Percentiles rank a stretch among this genome's conserved stretches.
Conservation (phyloP, 2,797 vertebrate genomes). For the Silurus lanzhouensis region DNA sequence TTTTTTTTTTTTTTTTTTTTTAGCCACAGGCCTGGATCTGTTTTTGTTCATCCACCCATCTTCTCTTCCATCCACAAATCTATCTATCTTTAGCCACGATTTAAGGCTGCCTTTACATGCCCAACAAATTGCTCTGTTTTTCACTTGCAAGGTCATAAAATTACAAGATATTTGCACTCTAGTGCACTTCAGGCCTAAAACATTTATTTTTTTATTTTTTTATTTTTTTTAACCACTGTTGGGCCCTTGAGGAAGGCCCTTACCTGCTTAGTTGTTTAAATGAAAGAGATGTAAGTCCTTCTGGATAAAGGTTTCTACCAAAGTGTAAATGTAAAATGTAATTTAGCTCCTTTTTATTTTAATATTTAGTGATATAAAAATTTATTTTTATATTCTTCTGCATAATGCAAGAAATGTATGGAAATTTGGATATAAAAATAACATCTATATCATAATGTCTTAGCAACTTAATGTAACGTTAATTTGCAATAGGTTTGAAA, state of each 20-base stretch:
- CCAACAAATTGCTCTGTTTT: neutral
- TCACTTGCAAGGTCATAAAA: neutral
- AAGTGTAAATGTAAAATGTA: too few species aligned
- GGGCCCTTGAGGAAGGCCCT: too few species aligned
- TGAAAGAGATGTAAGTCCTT: too few species aligned
- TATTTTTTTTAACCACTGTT: too few species aligned
- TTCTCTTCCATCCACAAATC: slow-evolving; percentile 11
- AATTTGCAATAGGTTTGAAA: neutral
- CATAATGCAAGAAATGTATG: neutral
- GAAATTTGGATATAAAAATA: neutral
- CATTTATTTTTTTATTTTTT: too few species aligned
- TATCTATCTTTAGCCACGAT: slow-evolving; percentile 8
- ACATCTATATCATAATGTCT: neutral
- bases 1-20: neutral
- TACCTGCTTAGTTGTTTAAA: too few species aligned
- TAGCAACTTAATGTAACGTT: neutral
- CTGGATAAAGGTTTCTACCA: too few species aligned
- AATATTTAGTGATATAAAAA: neutral
- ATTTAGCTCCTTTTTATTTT: neutral
- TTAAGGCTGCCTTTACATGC: neutral
- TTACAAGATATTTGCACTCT: neutral
- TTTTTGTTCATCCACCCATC: neutral
- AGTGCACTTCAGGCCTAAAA: neutral
- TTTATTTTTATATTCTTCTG: neutral
- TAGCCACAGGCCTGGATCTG: neutral